Conservation (phyloP, 2,888 invertebrate species). For the Eupithecia abbreviata region DNA sequence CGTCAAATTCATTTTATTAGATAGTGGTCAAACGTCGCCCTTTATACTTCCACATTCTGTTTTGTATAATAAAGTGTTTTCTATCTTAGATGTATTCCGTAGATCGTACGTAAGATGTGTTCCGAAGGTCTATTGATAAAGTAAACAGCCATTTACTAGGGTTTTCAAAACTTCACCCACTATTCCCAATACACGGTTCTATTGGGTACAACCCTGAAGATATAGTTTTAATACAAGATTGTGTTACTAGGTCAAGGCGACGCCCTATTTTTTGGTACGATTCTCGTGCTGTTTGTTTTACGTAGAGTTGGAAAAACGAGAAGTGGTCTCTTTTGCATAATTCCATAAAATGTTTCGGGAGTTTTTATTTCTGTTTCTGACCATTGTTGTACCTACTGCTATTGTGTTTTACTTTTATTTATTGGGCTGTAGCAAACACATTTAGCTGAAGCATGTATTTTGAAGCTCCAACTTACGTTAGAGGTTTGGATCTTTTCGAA, state of each 20-base stretch:
- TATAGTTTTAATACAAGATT: constrained; percentile 37
- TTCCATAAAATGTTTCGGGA: constrained; percentile 12
- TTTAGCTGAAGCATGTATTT: neutral
- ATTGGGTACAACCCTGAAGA: constrained; percentile 24
- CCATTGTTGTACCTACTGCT: neutral
- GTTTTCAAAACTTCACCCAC: neutral
- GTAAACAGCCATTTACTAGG: neutral
- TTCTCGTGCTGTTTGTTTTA: constrained; percentile 46
- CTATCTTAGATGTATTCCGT: no score
- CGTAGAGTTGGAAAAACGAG: constrained; percentile 21
- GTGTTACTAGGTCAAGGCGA: constrained; percentile 44
- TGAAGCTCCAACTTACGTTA: neutral
- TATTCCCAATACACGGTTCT: constrained; percentile 11
- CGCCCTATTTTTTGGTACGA: constrained; percentile 45
- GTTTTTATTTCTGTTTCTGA: neutral
- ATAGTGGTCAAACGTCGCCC: neutral
- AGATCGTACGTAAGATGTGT: no score
- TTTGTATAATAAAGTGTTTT: no score
- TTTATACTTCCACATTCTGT: no score
- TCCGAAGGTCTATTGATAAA: neutral
- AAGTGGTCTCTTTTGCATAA: constrained; percentile 28
- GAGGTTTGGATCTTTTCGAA: neutral
- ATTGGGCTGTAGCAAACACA: neutral
- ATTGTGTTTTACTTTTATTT: constrained; percentile 3
- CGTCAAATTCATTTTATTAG: neutral